These are phyloP conservation scores for Idaea dimidiata DNA, from an alignment of 2,888 invertebrate genomes.

Conservation along the genomic window DNA sequence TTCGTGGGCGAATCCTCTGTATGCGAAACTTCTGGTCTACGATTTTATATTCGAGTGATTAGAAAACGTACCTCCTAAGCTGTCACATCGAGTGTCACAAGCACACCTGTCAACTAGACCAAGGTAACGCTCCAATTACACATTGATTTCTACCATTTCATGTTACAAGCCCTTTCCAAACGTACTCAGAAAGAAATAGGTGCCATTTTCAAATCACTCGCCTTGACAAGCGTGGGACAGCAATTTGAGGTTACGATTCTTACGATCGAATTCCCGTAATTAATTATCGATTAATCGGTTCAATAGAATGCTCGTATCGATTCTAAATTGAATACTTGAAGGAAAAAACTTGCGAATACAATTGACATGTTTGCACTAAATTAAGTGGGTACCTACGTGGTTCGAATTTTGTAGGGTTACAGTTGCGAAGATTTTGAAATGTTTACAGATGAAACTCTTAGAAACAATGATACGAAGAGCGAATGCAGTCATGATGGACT, in stretches of 20 bases:
- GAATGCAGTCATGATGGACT: too few species aligned
- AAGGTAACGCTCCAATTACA: constrained; percentile 67
- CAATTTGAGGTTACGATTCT: background rate
- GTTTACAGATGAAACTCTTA: too few species aligned
- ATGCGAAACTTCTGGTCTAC: too few species aligned
- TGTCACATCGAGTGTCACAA: constrained; percentile 29
- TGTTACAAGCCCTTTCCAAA: background rate
- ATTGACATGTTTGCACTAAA: background rate
- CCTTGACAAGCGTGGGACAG: constrained; percentile 1
- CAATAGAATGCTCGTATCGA: background rate
- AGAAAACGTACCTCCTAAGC: constrained; percentile 13
- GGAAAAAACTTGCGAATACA: background rate
- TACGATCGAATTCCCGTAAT: background rate
- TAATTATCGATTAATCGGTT: background rate
- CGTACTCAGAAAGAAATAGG: background rate
- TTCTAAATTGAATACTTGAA: background rate
- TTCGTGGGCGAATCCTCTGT: too few species aligned
- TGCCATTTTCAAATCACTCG: background rate
- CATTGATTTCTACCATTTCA: constrained; percentile 38
- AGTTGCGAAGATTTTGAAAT: too few species aligned
- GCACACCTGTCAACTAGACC: constrained; percentile 57
- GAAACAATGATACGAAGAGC: too few species aligned
- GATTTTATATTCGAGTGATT: too few species aligned
- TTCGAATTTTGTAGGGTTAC: background rate
- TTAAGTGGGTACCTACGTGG: background rate